These are phyloP conservation scores for Peromyscus nudipes DNA, from an alignment of 2,797 vertebrate genomes.

Conservation along the genomic window DNA sequence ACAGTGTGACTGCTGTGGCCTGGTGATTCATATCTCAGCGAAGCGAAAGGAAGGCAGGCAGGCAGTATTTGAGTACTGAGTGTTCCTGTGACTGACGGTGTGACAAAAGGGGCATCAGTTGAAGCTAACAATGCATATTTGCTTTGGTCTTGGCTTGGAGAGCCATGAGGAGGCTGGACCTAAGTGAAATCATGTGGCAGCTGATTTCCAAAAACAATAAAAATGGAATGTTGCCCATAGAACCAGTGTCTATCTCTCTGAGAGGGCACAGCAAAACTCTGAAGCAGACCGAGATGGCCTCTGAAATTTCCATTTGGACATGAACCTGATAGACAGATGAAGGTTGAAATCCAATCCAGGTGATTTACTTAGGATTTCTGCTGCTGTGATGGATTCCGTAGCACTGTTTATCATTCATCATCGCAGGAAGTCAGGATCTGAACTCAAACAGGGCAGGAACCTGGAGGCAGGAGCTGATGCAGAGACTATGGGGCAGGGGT, in stretches of 20 bases:
- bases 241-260: neutral
- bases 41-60: neutral
- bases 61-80: neutral
- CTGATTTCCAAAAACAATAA: slow-evolving; percentile 49
- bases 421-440: neutral
- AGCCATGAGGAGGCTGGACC: neutral
- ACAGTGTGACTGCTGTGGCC: neutral
- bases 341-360: neutral
- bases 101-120: neutral
- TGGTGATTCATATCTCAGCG: slow-evolving; percentile 15
- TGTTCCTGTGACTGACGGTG: slow-evolving; percentile 1
- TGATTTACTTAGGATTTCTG: neutral
- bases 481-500: neutral
- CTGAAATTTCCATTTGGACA: neutral
- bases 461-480: neutral
- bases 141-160: neutral
- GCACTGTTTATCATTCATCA: neutral
- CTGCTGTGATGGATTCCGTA: neutral
- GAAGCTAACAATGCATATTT: slow-evolving; percentile 3
- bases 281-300: slow-evolving; percentile 40
- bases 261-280: neutral
- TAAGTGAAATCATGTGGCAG: slow-evolving; percentile 45
- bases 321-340: neutral
- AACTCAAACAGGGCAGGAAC: neutral
- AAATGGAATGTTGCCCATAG: slow-evolving; percentile 34